Conservation (phyloP, 2,113 vertebrate species). For the Clupea harengus region DNA sequence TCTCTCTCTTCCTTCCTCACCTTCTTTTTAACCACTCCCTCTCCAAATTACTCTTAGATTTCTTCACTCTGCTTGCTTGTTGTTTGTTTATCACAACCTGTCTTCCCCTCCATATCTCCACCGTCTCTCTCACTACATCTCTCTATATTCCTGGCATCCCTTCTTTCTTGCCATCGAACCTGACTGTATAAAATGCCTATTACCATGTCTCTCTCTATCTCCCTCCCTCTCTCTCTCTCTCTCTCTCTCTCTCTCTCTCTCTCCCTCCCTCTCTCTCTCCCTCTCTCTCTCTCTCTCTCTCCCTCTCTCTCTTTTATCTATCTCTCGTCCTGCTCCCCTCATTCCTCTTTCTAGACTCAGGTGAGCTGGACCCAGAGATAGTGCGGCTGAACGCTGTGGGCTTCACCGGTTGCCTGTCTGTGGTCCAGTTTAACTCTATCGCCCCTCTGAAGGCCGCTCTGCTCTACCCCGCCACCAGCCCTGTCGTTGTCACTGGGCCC, state of each 20-base stretch:
- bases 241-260: background rate
- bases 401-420: slow-evolving; percentile 88
- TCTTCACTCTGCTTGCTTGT: background rate
- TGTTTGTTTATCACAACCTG: background rate
- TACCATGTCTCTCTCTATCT: background rate
- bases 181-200: background rate
- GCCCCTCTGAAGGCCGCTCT: slow-evolving; percentile 86
- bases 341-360: slow-evolving; percentile 48
- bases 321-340: background rate
- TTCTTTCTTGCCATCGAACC: background rate
- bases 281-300: background rate
- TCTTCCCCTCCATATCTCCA: background rate
- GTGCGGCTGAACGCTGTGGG: slow-evolving; percentile 77
- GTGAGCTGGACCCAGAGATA: slow-evolving; percentile 76
- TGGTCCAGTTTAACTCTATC: slow-evolving; percentile 84
- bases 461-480: slow-evolving; percentile 68
- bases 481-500: slow-evolving; percentile 72
- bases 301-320: too few relatives aligned
- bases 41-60: background rate
- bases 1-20: background rate
- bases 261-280: background rate
- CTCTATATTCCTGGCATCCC: background rate
- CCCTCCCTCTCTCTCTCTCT: background rate
- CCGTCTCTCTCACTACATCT: background rate
- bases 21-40: background rate